Conservation (phyloP, 2,113 vertebrate genomes). For the Puntigrus tetrazona region DNA sequence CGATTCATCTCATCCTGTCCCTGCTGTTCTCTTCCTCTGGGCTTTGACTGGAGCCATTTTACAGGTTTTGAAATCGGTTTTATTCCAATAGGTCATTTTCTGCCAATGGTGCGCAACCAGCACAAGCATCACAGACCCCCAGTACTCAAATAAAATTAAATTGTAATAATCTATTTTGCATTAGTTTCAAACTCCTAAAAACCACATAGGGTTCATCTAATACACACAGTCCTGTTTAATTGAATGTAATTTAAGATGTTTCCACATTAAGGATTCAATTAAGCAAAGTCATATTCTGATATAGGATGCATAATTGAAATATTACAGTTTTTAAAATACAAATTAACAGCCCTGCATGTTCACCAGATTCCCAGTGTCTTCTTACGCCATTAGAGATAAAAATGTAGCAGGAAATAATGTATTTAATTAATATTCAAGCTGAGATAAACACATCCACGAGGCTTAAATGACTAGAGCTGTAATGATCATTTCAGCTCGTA, state of each 20-base stretch:
- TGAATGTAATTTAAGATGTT: slow-evolving; percentile 45
- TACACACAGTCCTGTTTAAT: slow-evolving; percentile 39
- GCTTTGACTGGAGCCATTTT: neutral
- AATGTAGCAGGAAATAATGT: slow-evolving; percentile 46
- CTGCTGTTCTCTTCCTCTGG: slow-evolving; percentile 31
- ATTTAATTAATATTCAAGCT: slow-evolving; percentile 51
- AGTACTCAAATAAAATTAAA: neutral
- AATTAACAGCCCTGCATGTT: slow-evolving; percentile 40
- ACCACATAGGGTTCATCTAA: neutral
- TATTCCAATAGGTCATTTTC: neutral
- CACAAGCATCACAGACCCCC: neutral
- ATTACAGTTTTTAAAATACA: slow-evolving; percentile 44
- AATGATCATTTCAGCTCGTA: slow-evolving; percentile 43
- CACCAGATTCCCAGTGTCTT: slow-evolving; percentile 14
- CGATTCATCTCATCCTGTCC: slow-evolving; percentile 3
- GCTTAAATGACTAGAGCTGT: slow-evolving; percentile 36
- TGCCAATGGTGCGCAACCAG: neutral
- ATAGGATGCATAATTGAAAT: slow-evolving; percentile 50
- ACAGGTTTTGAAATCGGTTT: neutral
- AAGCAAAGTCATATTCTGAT: slow-evolving; percentile 46
- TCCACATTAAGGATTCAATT: slow-evolving; percentile 48
- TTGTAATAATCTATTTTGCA: neutral
- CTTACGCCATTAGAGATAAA: slow-evolving; percentile 42
- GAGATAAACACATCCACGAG: slow-evolving; percentile 56
- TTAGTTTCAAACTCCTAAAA: neutral